A percentile compares a stretch with the other conserved stretches of the same genome.
These are phyloP conservation scores for Jordanella pulchra DNA, from an alignment of 2,797 vertebrate species.

Conservation along the genomic window DNA sequence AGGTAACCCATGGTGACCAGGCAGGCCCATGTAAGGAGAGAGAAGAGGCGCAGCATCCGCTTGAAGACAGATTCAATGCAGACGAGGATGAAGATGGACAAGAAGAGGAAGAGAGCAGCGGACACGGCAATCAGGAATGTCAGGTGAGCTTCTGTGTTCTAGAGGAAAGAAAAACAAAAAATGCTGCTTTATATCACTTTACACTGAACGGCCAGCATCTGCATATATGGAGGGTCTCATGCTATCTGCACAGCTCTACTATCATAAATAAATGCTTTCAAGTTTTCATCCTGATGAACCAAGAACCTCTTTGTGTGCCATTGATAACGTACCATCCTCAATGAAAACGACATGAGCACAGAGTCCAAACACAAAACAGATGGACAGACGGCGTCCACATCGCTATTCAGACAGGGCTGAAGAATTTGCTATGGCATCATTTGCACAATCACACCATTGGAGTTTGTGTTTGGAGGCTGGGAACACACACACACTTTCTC, in stretches of 20 bases:
- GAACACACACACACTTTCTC: constrained; percentile 20
- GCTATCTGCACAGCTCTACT: background rate
- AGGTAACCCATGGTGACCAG: constrained; percentile 97
- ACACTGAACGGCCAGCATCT: background rate
- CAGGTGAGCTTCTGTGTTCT: constrained; percentile 92
- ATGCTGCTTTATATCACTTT: background rate
- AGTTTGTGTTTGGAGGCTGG: constrained; percentile 65
- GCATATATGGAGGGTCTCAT: too few species aligned
- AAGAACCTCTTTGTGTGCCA: constrained; percentile 5
- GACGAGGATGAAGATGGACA: constrained; percentile 95
- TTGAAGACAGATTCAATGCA: constrained; percentile 96
- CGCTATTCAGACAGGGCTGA: constrained; percentile 63
- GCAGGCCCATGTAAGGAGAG: constrained; percentile 94
- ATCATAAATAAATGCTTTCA: background rate
- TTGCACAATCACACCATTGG: constrained; percentile 59
- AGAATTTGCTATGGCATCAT: constrained; percentile 73
- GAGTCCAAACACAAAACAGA: constrained; percentile 27
- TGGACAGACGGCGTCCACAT: constrained; percentile 53
- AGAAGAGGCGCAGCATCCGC: constrained; percentile 94
- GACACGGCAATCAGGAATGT: constrained; percentile 96
- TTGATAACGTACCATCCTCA: constrained; percentile 12
- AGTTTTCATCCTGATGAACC: background rate
- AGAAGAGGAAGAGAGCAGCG: constrained; percentile 93
- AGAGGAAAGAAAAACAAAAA: constrained; percentile 40
- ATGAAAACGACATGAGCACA: constrained; percentile 11